These are phyloP conservation scores for Drosophila novamexicana DNA, from an alignment of 1,140 invertebrate species.

Conservation along the genomic window DNA sequence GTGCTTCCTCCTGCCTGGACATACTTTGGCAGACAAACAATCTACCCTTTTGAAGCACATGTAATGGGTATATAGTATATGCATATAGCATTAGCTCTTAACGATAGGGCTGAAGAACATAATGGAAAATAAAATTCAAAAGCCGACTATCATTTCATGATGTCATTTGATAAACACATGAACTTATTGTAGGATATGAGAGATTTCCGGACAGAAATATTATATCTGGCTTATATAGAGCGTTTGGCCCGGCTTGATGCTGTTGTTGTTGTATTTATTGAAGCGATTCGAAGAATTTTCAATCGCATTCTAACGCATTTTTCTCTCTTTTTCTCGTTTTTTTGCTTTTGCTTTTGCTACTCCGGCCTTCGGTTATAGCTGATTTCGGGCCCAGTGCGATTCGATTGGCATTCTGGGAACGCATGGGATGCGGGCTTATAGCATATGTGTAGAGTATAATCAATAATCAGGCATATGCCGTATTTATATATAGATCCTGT, in stretches of 20 bases:
- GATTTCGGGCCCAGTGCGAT: conserved; percentile 12
- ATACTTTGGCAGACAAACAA: no score
- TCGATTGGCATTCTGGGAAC: conserved; percentile 10
- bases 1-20: no score
- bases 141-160: conserved; percentile 15
- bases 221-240: neutral
- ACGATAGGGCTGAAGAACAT: neutral
- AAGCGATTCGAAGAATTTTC: conserved; percentile 19
- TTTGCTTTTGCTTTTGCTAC: neutral
- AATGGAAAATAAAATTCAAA: no score
- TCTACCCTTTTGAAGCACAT: no score
- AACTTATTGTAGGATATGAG: neutral
- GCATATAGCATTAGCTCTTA: neutral
- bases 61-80: neutral
- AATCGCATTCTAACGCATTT: conserved; percentile 25
- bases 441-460: neutral
- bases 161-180: conserved; percentile 12
- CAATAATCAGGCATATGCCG: neutral
- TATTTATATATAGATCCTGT: conserved; percentile 25
- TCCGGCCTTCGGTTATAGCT: neutral
- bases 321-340: neutral
- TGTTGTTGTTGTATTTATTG: conserved; percentile 3
- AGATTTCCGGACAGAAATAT: conserved; percentile 17
- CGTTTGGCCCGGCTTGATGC: no score
- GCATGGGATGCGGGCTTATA: conserved; percentile 23